Conservation (phyloP, 1,140 invertebrate genomes). For the Platorchestia sp. region DNA sequence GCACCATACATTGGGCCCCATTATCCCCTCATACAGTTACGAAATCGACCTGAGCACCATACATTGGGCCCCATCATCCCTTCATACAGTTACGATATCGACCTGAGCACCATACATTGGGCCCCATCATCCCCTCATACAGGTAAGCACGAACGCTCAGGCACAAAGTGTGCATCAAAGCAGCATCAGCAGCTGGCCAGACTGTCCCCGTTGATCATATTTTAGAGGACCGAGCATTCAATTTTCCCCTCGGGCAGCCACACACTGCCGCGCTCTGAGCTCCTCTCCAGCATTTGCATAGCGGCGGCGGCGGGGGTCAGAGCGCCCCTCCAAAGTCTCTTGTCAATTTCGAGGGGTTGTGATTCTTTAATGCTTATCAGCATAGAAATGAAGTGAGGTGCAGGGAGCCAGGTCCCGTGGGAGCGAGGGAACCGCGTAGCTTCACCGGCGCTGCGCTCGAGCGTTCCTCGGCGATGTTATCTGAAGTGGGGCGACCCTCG, state of each 20-base stretch:
- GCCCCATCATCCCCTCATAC: not conserved
- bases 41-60: not conserved
- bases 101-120: too few species aligned
- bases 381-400: slow-evolving; percentile 55
- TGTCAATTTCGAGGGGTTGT: slow-evolving; percentile 55
- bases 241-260: slow-evolving; percentile 17
- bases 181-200: not conserved
- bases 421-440: not conserved
- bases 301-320: not conserved
- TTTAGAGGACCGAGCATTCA: not conserved
- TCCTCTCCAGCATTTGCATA: slow-evolving; percentile 22
- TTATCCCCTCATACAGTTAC: not conserved
- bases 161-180: not conserved
- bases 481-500: not conserved
- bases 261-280: not conserved
- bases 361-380: slow-evolving; percentile 55
- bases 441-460: not conserved
- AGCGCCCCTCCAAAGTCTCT: slow-evolving; percentile 12
- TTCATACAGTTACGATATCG: not conserved
- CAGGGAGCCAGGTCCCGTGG: not conserved
- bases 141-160: not conserved
- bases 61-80: not conserved
- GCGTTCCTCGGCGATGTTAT: not conserved
- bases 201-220: not conserved
- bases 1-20: not conserved